Percentiles rank a stretch among this genome's conserved stretches.
Evolutionary conservation across 2,113 vertebrate species (phyloP).

Genomic region (Periophthalmus modestus): DNA sequence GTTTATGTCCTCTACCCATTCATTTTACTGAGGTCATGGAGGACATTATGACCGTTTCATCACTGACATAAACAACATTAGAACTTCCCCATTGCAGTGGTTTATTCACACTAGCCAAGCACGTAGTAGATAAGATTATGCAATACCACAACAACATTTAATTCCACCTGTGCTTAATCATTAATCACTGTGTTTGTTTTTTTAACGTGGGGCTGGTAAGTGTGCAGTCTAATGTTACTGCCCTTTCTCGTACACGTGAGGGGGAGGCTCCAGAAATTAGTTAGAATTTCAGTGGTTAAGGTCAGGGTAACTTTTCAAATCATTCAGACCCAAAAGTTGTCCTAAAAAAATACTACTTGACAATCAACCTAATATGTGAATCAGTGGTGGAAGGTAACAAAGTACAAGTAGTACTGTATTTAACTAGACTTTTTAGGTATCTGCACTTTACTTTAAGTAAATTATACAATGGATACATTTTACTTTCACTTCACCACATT

Average conservation of each 20-base stretch:
- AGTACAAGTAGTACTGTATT: no score
- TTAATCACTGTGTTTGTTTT: background rate
- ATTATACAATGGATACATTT: no score
- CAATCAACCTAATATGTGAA: no score
- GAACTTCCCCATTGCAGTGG: background rate
- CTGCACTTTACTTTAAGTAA: no score
- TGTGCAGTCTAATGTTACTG: background rate
- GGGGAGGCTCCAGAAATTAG: background rate
- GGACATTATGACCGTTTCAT: background rate
- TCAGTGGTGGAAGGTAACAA: no score
- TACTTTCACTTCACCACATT: no score
- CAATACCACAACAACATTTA: background rate
- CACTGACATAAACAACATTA: background rate
- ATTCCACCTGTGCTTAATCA: background rate
- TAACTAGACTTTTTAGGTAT: no score
- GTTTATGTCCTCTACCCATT: no score
- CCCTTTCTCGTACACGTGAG: background rate
- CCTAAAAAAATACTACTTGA: no score
- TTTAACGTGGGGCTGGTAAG: background rate
- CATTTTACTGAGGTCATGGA: background rate
- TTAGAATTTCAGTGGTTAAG: background rate
- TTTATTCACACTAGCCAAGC: background rate
- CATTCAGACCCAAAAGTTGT: no score
- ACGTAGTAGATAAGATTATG: background rate
- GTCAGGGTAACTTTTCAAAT: no score